These are phyloP conservation scores for Harpalus rufipes DNA, from an alignment of 2,888 invertebrate genomes.

Conservation along the genomic window DNA sequence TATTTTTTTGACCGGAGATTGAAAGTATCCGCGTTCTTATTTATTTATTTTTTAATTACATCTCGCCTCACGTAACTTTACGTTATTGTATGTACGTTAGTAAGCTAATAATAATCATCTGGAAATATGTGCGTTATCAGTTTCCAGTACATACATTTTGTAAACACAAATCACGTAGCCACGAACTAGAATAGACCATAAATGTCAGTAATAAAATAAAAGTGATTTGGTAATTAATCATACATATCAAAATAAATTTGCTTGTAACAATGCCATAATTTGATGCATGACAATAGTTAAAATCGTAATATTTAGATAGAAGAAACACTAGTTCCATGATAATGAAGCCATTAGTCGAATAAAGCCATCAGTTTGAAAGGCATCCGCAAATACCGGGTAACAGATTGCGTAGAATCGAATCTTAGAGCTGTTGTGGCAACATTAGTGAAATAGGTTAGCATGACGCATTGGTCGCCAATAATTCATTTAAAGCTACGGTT, in stretches of 20 bases:
- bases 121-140: too few species aligned
- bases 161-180: too few species aligned
- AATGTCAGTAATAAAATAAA: background rate
- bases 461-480: conserved; percentile 51
- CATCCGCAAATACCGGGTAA: background rate
- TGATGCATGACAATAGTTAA: background rate
- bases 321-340: background rate
- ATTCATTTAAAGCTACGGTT: too few species aligned
- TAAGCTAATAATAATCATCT: too few species aligned
- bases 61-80: too few species aligned
- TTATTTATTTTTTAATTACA: too few species aligned
- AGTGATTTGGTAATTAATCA: background rate
- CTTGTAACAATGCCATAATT: background rate
- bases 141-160: too few species aligned
- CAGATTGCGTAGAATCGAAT: conserved; percentile 58
- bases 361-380: background rate
- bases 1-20: too few species aligned
- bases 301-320: background rate
- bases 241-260: background rate
- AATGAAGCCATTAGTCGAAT: background rate
- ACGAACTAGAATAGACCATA: too few species aligned
- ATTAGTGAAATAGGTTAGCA: conserved; percentile 58
- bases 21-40: too few species aligned
- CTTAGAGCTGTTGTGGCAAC: conserved; percentile 22
- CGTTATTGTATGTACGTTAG: too few species aligned